Evolutionary conservation across 92 coral and sea anemone genomes (phyloP).

Genomic region (Scolanthus callimorphus): DNA sequence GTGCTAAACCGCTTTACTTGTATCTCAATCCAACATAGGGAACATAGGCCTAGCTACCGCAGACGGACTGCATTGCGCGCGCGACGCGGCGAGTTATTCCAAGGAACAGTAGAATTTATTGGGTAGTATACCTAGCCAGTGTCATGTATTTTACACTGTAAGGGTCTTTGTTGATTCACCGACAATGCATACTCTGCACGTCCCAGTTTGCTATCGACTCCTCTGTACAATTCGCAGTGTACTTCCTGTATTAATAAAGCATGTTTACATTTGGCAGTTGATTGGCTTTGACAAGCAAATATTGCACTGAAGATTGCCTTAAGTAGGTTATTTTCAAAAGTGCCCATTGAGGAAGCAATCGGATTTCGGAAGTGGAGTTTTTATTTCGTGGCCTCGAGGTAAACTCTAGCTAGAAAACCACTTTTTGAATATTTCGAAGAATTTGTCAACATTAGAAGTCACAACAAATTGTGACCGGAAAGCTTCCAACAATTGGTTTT

Average conservation of each 20-base stretch:
- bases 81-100: constrained; percentile 30
- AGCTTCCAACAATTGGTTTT: background rate
- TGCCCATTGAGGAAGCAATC: constrained; percentile 35
- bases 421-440: constrained; percentile 23
- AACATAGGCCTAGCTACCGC: constrained; percentile 43
- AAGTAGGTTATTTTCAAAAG: constrained; percentile 37
- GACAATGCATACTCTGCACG: constrained; percentile 12
- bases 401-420: constrained; percentile 6
- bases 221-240: too few relatives aligned
- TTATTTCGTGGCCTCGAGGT: constrained; percentile 14
- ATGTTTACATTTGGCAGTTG: constrained; percentile 33
- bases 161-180: constrained; percentile 11
- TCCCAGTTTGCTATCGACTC: background rate
- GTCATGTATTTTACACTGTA: constrained; percentile 12
- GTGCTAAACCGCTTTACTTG: constrained; percentile 53
- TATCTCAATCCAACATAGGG: constrained; percentile 66
- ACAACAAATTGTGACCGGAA: constrained; percentile 17
- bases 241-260: constrained; percentile 31
- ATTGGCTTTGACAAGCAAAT: constrained; percentile 42
- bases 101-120: constrained; percentile 34
- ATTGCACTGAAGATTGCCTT: constrained; percentile 34
- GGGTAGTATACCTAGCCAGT: constrained; percentile 10
- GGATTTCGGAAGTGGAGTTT: constrained; percentile 37
- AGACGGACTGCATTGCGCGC: background rate
- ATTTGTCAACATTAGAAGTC: constrained; percentile 22